Evolutionary conservation across 2,888 invertebrate species (phyloP), one percentile per base, ranked within the genome.

Genomic region (Anoncus sp.): DNA sequence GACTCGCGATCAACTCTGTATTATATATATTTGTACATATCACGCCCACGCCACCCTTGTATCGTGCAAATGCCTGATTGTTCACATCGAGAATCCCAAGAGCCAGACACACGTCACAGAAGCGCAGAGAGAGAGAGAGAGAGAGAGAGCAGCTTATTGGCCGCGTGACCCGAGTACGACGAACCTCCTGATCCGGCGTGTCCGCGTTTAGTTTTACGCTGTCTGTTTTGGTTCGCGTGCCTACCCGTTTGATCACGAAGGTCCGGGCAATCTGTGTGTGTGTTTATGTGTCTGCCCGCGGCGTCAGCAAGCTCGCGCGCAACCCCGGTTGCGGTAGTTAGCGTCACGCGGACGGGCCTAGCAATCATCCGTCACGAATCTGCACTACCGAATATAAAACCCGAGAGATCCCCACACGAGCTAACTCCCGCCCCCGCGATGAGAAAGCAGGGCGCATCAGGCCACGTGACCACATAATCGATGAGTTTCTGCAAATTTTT

Each of bases 251-350:
- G 14, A 14, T 51, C 45, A 24, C 43, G 5, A 65, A 24, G n/a
- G 51, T 51, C 53, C 57, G n/a, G n/a, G n/a, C n/a, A n/a, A n/a
- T n/a, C n/a, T n/a, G n/a, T n/a, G n/a, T n/a, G n/a, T n/a, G 53
- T 53, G 76, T 77, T 63, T 80, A 66, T 22, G 66, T 60, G 66
- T n/a, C n/a, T 55, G 72, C 67, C 47, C 60, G 53, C 65, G 65
- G 60, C 71, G 71, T 35, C 38, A 81, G 77, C 86, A 87, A 88
- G 85, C 87, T 88, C 71, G 71, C 45, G 45, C 80, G 77, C 86
- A 87, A 88, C 85, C 87, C 89, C 88, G 69, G 89, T 90, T 89
- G 90, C 88, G 69, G 89, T 90, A 90, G 90, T 90, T 90, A 89
- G 85, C 88, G 89, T 90, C 89, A 90, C 89, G 89, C 88, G 87